A percentile compares a stretch with the other conserved stretches of the same genome.
Evolutionary conservation across 2,888 invertebrate genomes (phyloP).

Genomic region (Ectobius pallidus): DNA sequence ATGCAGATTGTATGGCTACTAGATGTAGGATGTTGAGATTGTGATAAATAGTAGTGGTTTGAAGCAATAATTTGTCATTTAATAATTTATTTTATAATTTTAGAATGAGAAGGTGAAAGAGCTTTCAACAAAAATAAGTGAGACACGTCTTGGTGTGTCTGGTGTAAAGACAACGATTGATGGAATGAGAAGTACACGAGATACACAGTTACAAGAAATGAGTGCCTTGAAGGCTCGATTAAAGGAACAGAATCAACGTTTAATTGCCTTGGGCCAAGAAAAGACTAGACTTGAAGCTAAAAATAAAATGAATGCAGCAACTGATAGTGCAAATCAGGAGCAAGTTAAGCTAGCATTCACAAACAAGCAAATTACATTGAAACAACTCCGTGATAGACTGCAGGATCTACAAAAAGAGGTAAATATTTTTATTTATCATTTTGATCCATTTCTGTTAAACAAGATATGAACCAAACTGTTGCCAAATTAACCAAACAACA

Average conservation of each 20-base stretch:
- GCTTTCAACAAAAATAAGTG: constrained; percentile 79
- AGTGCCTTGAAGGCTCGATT: constrained; percentile 79
- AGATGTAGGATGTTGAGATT: too few relatives aligned
- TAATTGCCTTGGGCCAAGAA: constrained; percentile 81
- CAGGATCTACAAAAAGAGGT: constrained; percentile 74
- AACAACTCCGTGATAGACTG: constrained; percentile 72
- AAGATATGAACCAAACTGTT: too few relatives aligned
- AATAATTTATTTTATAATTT: constrained; percentile 47
- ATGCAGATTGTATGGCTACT: too few relatives aligned
- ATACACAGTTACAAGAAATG: constrained; percentile 88
- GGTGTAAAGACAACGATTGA: constrained; percentile 95
- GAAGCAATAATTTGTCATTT: too few relatives aligned
- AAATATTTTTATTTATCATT: constrained; percentile 34
- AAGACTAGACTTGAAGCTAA: constrained; percentile 79
- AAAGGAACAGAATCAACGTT: constrained; percentile 82
- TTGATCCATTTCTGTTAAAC: constrained; percentile 15
- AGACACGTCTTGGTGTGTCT: constrained; percentile 85
- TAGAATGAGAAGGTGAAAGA: constrained; percentile 77
- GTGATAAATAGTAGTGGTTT: too few relatives aligned
- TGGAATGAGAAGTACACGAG: constrained; percentile 89
- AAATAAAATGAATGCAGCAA: constrained; percentile 60
- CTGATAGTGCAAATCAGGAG: constrained; percentile 60
- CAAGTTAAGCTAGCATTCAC: constrained; percentile 67
- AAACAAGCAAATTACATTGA: constrained; percentile 75
- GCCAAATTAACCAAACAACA: too few relatives aligned